Conservation (phyloP, 1,140 invertebrate species). For the Zaprionus inermis region DNA sequence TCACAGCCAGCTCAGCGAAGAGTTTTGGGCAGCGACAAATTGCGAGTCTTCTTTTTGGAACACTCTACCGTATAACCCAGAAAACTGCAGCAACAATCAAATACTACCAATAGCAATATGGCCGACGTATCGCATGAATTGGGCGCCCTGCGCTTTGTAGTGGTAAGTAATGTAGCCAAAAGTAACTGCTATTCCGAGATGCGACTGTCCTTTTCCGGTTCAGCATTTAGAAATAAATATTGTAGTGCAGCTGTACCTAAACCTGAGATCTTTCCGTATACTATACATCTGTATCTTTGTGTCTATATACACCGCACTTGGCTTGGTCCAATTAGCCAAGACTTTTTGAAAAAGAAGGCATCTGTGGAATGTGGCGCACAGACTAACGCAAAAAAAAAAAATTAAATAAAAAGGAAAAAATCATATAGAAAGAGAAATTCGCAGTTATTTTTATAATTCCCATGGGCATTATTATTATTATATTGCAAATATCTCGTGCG, state of each 20-base stretch:
- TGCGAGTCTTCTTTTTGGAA: conserved; percentile 23
- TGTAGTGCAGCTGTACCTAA: background rate
- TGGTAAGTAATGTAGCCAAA: conserved; percentile 69
- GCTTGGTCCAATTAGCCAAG: conserved; percentile 19
- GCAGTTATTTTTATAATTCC: conserved; percentile 50
- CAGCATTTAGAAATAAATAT: too few species aligned
- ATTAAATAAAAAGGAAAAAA: conserved; percentile 3
- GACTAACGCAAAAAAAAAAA: conserved; percentile 6
- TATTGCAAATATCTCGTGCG: conserved; percentile 65
- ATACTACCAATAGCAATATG: conserved; percentile 56
- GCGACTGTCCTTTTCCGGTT: background rate
- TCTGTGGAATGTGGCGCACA: conserved; percentile 43
- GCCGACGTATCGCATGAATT: conserved; percentile 81
- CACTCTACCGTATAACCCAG: conserved; percentile 21
- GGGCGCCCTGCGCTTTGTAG: conserved; percentile 78
- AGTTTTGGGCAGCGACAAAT: conserved; percentile 27
- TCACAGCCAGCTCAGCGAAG: conserved; percentile 8
- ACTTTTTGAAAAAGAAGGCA: conserved; percentile 22
- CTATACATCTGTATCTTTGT: background rate
- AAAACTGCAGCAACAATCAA: conserved; percentile 59
- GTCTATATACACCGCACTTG: background rate
- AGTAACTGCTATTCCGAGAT: background rate
- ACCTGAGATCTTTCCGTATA: background rate
- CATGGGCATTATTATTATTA: conserved; percentile 44
- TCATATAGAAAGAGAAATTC: conserved; percentile 33